Conservation (phyloP, 2,113 vertebrate genomes). For the Pachypanchax playfairii region DNA sequence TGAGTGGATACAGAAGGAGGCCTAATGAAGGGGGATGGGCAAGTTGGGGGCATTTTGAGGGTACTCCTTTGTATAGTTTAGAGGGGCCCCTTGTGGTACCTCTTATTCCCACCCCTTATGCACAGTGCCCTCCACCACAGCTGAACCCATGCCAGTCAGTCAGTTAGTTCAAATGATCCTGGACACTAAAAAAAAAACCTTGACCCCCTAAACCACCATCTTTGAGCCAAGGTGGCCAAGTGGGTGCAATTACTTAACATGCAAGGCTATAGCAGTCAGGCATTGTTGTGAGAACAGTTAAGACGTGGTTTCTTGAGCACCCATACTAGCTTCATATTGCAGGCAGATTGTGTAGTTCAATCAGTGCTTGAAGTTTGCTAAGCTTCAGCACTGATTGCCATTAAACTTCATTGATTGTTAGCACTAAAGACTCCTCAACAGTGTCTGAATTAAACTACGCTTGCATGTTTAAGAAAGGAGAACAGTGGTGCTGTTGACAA, state of each 20-base stretch:
- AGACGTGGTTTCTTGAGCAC: slow-evolving; percentile 32
- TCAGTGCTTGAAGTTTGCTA: slow-evolving; percentile 42
- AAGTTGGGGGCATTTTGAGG: slow-evolving; percentile 66
- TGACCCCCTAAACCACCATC: too few species aligned
- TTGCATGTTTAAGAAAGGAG: slow-evolving; percentile 17
- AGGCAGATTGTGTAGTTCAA: slow-evolving; percentile 43
- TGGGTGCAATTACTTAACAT: slow-evolving; percentile 34
- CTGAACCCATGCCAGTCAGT: slow-evolving; percentile 66
- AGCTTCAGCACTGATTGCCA: slow-evolving; percentile 43
- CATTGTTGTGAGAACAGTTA: slow-evolving; percentile 30
- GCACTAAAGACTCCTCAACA: slow-evolving; percentile 32
- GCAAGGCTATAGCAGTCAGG: slow-evolving; percentile 22
- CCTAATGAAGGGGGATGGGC: slow-evolving; percentile 44
- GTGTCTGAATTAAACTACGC: slow-evolving; percentile 45
- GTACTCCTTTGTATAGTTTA: slow-evolving; percentile 72
- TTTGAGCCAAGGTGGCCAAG: slow-evolving; percentile 44
- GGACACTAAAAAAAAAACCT: too few species aligned
- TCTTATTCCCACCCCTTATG: slow-evolving; percentile 60
- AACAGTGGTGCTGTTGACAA: slow-evolving; percentile 31
- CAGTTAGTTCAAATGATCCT: slow-evolving; percentile 43
- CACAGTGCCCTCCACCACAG: slow-evolving; percentile 37
- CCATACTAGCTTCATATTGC: slow-evolving; percentile 48
- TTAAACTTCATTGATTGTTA: slow-evolving; percentile 61
- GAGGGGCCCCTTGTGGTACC: slow-evolving; percentile 64
- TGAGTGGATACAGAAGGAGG: slow-evolving; percentile 58